Conservation (phyloP, 2,888 invertebrate genomes). For the Busseola fusca region DNA sequence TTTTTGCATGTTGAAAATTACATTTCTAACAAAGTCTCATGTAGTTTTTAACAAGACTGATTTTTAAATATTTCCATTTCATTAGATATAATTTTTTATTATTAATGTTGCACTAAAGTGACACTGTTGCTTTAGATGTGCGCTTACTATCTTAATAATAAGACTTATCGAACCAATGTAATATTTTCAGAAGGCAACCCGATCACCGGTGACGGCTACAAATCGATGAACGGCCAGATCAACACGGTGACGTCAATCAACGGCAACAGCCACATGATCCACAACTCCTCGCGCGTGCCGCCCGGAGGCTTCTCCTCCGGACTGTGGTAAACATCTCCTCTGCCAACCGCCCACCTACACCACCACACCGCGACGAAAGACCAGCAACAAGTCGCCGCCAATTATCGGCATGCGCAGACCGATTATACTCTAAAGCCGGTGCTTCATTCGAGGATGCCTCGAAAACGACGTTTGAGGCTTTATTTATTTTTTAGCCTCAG, state of each 20-base stretch:
- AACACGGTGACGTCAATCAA: slow-evolving; percentile 85
- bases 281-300: slow-evolving; percentile 89
- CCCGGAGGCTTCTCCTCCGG: slow-evolving; percentile 92
- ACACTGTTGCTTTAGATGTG: slow-evolving; percentile 41
- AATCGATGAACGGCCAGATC: slow-evolving; percentile 89
- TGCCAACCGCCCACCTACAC: slow-evolving; percentile 59
- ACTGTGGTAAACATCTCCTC: slow-evolving; percentile 89
- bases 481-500: slow-evolving; percentile 41
- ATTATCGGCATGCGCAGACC: slow-evolving; percentile 64
- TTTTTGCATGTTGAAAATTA: slow-evolving; percentile 54
- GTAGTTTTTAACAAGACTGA: slow-evolving; percentile 45
- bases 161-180: slow-evolving; percentile 47
- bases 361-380: slow-evolving; percentile 62
- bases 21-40: slow-evolving; percentile 19
- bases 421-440: slow-evolving; percentile 44
- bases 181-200: slow-evolving; percentile 88
- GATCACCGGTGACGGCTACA: slow-evolving; percentile 89
- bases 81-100: slow-evolving; percentile 40
- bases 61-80: slow-evolving; percentile 35
- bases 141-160: neutral
- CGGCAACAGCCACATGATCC: slow-evolving; percentile 80
- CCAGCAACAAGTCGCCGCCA: slow-evolving; percentile 59
- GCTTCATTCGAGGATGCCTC: slow-evolving; percentile 26
- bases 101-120: slow-evolving; percentile 32
- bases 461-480: slow-evolving; percentile 27